Evolutionary conservation across 2,797 vertebrate genomes (phyloP).

Genomic region (Tolypeutes matacus): DNA sequence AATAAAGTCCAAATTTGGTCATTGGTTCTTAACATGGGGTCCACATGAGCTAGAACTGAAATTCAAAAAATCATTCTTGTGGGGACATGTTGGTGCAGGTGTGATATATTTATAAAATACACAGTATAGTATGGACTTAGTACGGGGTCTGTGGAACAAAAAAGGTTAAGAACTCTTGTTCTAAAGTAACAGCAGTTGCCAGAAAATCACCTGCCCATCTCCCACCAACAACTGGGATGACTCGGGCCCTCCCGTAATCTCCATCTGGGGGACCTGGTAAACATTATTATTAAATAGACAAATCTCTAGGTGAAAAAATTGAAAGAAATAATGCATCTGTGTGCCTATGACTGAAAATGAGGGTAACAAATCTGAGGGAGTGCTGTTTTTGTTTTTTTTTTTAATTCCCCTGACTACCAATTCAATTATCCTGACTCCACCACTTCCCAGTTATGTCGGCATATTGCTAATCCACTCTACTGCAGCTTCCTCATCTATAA

Average conservation of each 20-base stretch:
- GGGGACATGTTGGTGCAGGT: too few relatives aligned
- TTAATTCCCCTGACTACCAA: background rate
- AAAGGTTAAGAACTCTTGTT: too few relatives aligned
- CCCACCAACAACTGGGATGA: background rate
- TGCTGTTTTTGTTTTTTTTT: background rate
- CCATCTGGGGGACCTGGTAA: background rate
- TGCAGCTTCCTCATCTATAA: background rate
- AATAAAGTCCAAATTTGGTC: too few relatives aligned
- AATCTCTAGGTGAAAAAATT: background rate
- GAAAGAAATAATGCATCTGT: background rate
- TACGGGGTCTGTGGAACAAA: too few relatives aligned
- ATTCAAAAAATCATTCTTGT: too few relatives aligned
- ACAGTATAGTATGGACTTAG: too few relatives aligned
- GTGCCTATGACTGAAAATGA: background rate
- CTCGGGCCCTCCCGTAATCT: background rate
- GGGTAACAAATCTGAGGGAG: background rate
- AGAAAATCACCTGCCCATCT: background rate
- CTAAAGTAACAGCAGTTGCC: background rate
- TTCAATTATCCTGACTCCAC: background rate
- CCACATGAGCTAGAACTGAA: too few relatives aligned
- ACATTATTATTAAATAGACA: background rate
- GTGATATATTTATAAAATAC: too few relatives aligned
- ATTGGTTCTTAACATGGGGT: too few relatives aligned
- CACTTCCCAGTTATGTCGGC: fast-evolving
- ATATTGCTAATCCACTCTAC: background rate